Percentiles rank a stretch among this genome's conserved stretches.
These are phyloP conservation scores for Lissocephala sabroskyi DNA, from an alignment of 2,888 invertebrate genomes.

Conservation along the genomic window DNA sequence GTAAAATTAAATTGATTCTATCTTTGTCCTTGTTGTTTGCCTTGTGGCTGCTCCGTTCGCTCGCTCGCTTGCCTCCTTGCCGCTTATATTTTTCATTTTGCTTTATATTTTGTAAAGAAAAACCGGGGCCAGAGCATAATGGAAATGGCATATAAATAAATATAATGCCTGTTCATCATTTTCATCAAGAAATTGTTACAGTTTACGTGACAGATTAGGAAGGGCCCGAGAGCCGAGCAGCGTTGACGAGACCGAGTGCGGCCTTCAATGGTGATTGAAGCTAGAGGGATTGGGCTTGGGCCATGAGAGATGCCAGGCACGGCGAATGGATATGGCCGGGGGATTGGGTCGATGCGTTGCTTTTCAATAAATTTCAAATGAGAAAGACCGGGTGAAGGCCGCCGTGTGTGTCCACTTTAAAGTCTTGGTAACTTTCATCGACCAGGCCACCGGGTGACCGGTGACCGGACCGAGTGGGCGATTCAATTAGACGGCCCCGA, in stretches of 20 bases:
- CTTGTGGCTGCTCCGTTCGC: conserved; percentile 4
- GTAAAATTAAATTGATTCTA: conserved; percentile 62
- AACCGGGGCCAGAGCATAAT: conserved; percentile 29
- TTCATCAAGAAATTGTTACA: conserved; percentile 51
- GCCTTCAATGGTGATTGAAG: no score
- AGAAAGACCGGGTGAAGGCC: background rate
- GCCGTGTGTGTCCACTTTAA: background rate
- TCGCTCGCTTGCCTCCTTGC: no score
- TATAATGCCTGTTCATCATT: conserved; percentile 55
- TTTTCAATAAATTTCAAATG: conserved; percentile 56
- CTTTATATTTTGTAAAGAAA: background rate
- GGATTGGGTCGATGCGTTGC: background rate
- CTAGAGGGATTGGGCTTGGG: background rate
- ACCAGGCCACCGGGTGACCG: no score
- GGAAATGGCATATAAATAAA: conserved; percentile 49
- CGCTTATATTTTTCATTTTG: conserved; percentile 33
- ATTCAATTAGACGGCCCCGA: no score
- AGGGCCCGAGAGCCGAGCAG: no score
- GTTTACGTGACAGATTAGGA: conserved; percentile 60
- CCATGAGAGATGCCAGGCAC: no score
- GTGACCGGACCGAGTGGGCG: no score
- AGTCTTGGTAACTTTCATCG: no score
- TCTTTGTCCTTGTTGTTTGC: conserved; percentile 7
- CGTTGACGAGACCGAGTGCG: no score
- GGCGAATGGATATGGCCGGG: no score